Evolutionary conservation across 2,888 invertebrate genomes (phyloP), one percentile per base, ranked within the genome.

Genomic region (Cephus pulcher): DNA sequence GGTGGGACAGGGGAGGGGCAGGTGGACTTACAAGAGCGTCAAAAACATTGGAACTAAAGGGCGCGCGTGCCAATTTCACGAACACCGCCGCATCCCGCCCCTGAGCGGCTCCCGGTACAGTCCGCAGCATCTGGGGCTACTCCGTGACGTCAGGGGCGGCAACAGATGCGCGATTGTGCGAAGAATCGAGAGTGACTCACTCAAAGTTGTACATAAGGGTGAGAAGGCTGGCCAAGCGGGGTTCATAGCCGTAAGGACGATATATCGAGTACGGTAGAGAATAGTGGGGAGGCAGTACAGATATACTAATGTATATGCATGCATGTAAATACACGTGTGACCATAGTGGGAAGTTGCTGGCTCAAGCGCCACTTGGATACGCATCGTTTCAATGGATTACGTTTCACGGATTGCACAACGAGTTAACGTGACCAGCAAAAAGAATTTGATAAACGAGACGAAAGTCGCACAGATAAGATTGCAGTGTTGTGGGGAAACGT

Each of bases 91-190:
- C 56, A 56, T 23, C 40, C 23, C 40, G 33, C 23, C 23, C 56
- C 6, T 4, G 2, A 9, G 33, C 23, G 56, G 56, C 9, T 56
- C 23, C 23, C 9, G 56, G 56, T 56, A 56, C 56, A 56, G 56
- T 23, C 56, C 71, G 33, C 71, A 71, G 71, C 71, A 32, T 71
- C 71, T 71, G 71, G 71, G 56, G 2, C 9, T 71, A 23, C 12
- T 32, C 15, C 12, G 33, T 33, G 71, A 32, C 71, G 11, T 56
- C 23, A 71, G 71, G 83, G 82, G 81, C 81, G 80, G 83, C 85
- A 86, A 86, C 89, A 88, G 89, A 89, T 89, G 90, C 84, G 85
- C 86, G 84, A 85, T 85, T 84, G 88, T 84, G 84, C 84, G 84
- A 82, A 74, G 85, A 86, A 86, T 88, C 80, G 84, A 79, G 86